Conservation (phyloP, 2,797 vertebrate genomes). For the Catamblyrhynchus diadema region DNA sequence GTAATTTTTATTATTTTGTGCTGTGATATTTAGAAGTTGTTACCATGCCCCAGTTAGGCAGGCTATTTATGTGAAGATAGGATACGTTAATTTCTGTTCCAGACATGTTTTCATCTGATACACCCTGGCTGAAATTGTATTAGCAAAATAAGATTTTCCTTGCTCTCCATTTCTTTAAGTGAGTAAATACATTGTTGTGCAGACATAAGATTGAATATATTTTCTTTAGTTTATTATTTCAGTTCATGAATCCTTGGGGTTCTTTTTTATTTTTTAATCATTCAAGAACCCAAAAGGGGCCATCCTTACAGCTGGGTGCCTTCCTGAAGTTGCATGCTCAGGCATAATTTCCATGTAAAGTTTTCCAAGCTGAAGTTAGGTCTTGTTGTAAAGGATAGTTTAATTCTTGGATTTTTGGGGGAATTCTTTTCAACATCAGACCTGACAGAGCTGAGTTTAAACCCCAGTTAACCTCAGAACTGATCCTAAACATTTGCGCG, state of each 20-base stretch:
- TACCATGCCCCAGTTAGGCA: background rate
- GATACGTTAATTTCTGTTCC: background rate
- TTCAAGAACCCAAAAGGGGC: background rate
- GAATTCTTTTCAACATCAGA: background rate
- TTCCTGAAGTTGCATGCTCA: background rate
- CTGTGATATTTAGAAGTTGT: background rate
- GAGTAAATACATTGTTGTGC: background rate
- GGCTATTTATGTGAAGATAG: background rate
- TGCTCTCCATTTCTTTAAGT: background rate
- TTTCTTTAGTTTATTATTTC: background rate
- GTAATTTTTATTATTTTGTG: background rate
- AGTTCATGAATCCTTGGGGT: background rate
- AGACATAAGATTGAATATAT: background rate
- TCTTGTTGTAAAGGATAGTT: background rate
- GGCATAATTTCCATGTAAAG: background rate
- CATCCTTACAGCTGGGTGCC: fast-evolving
- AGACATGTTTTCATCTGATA: background rate
- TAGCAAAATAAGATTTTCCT: background rate
- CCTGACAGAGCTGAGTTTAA: background rate
- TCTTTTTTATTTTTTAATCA: background rate
- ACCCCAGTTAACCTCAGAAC: background rate
- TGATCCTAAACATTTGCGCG: background rate
- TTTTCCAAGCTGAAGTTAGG: background rate
- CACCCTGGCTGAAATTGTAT: background rate
- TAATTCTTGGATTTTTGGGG: background rate